Conservation (phyloP, 2,888 invertebrate species). For the Caenorhabditis zanzibari region DNA sequence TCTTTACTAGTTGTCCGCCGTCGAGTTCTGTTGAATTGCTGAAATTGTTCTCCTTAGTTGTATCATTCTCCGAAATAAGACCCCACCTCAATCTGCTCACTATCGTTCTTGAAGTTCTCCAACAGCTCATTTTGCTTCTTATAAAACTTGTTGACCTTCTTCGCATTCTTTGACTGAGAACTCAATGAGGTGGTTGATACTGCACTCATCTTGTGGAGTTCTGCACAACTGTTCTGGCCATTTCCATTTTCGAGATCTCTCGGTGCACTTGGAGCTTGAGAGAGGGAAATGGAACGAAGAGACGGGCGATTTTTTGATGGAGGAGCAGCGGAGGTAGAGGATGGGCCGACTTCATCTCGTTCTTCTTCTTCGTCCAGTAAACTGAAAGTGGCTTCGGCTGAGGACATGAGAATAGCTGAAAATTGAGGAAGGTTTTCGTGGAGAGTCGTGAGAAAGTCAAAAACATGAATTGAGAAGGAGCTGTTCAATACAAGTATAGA, state of each 20-base stretch:
- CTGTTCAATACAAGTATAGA: no score
- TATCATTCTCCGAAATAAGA: background rate
- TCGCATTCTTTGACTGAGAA: constrained; percentile 62
- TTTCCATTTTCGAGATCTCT: constrained; percentile 47
- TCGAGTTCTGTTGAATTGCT: constrained; percentile 64
- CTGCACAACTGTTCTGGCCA: constrained; percentile 50
- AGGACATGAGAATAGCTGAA: constrained; percentile 5
- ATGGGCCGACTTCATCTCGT: constrained; percentile 54
- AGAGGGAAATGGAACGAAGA: constrained; percentile 58
- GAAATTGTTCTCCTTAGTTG: background rate
- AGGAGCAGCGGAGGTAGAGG: background rate
- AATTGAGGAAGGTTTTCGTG: background rate
- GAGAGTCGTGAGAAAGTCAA: background rate
- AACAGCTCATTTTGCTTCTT: constrained; percentile 81
- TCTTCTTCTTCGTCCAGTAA: constrained; percentile 61
- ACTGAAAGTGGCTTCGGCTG: constrained; percentile 52
- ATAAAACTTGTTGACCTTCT: constrained; percentile 80
- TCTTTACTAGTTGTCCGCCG: constrained; percentile 64
- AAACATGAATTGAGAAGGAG: no score
- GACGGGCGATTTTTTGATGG: constrained; percentile 35
- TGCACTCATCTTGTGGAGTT: constrained; percentile 51
- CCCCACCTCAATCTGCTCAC: constrained; percentile 78
- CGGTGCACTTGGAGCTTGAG: constrained; percentile 49
- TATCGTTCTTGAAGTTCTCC: constrained; percentile 82
- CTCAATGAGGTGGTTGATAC: constrained; percentile 58